Percentiles rank a stretch among this genome's conserved stretches.
phyloP scores from a whole-genome alignment of 2,797 vertebrate genomes.

The Gobio occitaniae region DNA sequence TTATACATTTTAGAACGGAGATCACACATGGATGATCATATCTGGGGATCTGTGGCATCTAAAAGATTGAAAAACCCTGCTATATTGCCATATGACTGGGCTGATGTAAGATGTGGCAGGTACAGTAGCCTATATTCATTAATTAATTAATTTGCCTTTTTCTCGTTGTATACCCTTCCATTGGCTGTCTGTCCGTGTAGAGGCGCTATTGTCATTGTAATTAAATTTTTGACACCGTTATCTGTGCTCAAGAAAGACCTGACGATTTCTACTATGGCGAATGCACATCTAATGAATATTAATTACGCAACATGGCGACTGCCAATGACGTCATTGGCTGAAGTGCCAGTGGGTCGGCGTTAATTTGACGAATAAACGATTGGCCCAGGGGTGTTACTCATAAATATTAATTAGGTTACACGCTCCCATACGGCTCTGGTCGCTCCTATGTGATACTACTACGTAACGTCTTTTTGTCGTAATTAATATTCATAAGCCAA shows the following conservation, averaged over 20 bases:
- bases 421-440: no score
- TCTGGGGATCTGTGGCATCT: no score
- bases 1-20: no score
- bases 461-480: not conserved
- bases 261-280: not conserved
- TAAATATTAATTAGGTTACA: slow-evolving; percentile 21
- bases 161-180: not conserved
- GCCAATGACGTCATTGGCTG: not conserved
- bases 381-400: not conserved
- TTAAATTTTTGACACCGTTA: not conserved
- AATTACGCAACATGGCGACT: not conserved
- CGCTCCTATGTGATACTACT: not conserved
- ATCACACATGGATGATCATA: no score
- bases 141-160: not conserved
- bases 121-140: not conserved
- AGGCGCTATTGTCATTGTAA: slow-evolving; percentile 55
- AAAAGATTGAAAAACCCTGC: no score
- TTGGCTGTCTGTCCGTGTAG: slow-evolving; percentile 28
- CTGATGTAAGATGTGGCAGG: not conserved
- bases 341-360: not conserved
- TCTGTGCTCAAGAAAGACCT: not conserved
- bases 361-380: not conserved
- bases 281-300: not conserved
- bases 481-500: slow-evolving; percentile 3
- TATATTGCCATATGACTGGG: not conserved